phyloP scores from a whole-genome alignment of 2,888 invertebrate genomes.

The Zonitis immaculata region DNA sequence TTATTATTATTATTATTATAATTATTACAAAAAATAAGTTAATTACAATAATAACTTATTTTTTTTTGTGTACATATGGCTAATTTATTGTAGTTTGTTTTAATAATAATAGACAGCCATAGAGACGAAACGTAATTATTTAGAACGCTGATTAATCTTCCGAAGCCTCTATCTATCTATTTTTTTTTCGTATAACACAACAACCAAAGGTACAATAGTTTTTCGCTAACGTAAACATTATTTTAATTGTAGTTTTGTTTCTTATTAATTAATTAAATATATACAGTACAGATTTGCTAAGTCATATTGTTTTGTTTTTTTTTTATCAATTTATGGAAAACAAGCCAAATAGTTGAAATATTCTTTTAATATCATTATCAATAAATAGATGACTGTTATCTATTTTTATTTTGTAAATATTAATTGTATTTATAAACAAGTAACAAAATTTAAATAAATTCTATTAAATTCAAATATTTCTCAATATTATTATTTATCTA shows the following conservation, averaged over 20 bases:
- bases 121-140: not conserved
- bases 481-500: too few species aligned
- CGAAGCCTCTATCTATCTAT: not conserved
- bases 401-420: slow-evolving; percentile 2
- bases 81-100: slow-evolving; percentile 8
- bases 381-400: not conserved
- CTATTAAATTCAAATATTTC: too few species aligned
- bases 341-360: not conserved
- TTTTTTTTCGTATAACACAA: not conserved
- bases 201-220: not conserved
- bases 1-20: too few species aligned
- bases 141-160: not conserved
- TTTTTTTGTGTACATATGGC: slow-evolving; percentile 18
- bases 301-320: too few species aligned
- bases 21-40: not conserved
- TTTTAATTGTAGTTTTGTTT: not conserved
- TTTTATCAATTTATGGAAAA: not conserved
- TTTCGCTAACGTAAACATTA: not conserved
- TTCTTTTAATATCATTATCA: not conserved
- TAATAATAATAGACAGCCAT: not conserved
- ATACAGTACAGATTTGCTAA: not conserved
- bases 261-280: not conserved
- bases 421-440: slow-evolving; percentile 2
- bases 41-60: slow-evolving; percentile 11
- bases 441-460: not conserved